Evolutionary conservation across 2,113 vertebrate species (phyloP), one percentile per base, ranked within the genome.

Genomic region (Gymnobelideus leadbeateri): DNA sequence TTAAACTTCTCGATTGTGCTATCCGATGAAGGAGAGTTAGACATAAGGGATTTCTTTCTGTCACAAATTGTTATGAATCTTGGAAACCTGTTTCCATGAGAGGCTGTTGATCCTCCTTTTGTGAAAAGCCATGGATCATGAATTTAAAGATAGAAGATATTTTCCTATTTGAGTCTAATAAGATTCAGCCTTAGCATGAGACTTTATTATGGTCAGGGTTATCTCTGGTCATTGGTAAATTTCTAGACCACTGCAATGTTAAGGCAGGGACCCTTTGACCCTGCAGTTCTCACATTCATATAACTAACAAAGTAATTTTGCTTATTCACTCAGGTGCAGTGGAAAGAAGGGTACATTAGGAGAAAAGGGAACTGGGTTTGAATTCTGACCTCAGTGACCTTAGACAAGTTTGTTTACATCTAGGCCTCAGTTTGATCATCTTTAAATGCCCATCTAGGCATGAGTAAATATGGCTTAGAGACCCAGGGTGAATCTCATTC

Each of bases 151-250:
- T 37, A 31, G 31, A 68, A 68, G 14, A 68, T 10, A 68, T 68
- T 12, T 68, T 68, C 14, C 16, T 19, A 0, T 43, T 50, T 28
- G 46, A 31, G 49, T 23, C 21, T 16, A 0, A 0, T 51, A 55
- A 28, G 11, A 1, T 11, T 4, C n/a, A 21, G 25, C 51, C 0
- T 1, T 7, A 0, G 0, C 16, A 0, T 2, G 54, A 68, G 0
- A 0, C 11, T 0, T 0, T 8, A 28, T n/a, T 14, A 1, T 23
- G 61, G 14, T 68, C 61, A 91, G 51, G n/a, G 46, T 55, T 14
- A 54, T 55, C 91, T 24, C 21, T 55, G 43, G 26, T 55, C 0
- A 0, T 2, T 12, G 1, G 24, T 47, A 50, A n/a, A 25, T 53
- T 46, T 26, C 11, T 23, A 3, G 91, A 25, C 43, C 24, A 0